Percentiles rank a stretch among this genome's conserved stretches.
Conservation (phyloP, 2,113 vertebrate species). For the Lutjanus erythropterus region DNA sequence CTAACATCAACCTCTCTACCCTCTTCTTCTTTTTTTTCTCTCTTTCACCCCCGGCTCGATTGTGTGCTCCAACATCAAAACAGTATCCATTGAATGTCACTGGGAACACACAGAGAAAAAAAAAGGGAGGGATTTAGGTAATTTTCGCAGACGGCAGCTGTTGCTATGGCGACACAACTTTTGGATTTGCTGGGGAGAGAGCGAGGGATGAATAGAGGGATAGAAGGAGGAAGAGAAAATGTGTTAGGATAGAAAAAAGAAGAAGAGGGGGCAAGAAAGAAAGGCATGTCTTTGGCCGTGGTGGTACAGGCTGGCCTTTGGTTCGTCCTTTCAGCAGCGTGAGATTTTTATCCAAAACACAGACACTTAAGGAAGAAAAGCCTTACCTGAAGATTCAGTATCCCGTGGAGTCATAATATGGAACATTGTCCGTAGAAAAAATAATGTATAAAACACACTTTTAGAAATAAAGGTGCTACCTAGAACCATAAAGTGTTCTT, state of each 20-base stretch:
- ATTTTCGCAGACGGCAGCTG: slow-evolving; percentile 84
- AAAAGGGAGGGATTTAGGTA: slow-evolving; percentile 81
- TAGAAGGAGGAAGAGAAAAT: slow-evolving; percentile 58
- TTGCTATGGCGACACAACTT: slow-evolving; percentile 88
- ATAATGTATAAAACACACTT: too few species aligned
- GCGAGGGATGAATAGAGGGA: slow-evolving; percentile 74
- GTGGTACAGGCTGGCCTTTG: slow-evolving; percentile 7
- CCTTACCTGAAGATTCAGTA: slow-evolving; percentile 16
- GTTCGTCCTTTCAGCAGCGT: slow-evolving; percentile 3
- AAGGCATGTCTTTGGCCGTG: slow-evolving; percentile 31
- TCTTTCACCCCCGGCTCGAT: slow-evolving; percentile 24
- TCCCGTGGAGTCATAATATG: too few species aligned
- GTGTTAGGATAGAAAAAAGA: slow-evolving; percentile 28
- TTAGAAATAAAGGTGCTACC: too few species aligned
- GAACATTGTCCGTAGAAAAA: too few species aligned
- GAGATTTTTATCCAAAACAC: slow-evolving; percentile 27
- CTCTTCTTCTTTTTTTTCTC: not conserved
- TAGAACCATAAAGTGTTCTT: too few species aligned
- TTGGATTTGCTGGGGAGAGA: slow-evolving; percentile 78
- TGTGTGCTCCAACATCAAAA: slow-evolving; percentile 69
- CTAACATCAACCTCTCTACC: slow-evolving; percentile 43
- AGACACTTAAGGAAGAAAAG: not conserved
- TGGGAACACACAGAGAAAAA: slow-evolving; percentile 34
- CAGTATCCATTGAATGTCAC: slow-evolving; percentile 63
- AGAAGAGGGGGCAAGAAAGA: not conserved